phyloP scores from a whole-genome alignment of 2,797 vertebrate species.

The Coregonus sp. region DNA sequence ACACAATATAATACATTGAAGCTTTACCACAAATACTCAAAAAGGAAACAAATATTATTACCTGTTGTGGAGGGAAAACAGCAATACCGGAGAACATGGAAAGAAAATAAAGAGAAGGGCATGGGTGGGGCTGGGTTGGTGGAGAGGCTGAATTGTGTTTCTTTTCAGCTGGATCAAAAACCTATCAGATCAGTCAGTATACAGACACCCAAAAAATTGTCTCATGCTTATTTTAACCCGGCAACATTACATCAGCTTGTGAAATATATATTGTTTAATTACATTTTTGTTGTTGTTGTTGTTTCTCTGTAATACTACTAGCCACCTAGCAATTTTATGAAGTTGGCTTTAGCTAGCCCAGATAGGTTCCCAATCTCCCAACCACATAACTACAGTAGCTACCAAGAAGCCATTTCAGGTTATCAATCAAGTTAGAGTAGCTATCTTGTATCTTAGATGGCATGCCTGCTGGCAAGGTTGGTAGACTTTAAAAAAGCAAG shows the following conservation, averaged over 20 bases:
- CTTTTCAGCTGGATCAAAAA: background rate
- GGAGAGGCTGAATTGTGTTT: background rate
- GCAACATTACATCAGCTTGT: background rate
- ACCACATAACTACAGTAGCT: too few species aligned
- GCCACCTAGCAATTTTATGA: too few species aligned
- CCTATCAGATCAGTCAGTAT: background rate
- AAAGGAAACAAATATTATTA: background rate
- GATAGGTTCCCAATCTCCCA: too few species aligned
- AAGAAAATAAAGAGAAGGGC: conserved; percentile 16
- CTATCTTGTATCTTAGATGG: too few species aligned
- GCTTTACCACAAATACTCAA: background rate
- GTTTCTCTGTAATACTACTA: background rate
- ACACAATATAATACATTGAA: too few species aligned
- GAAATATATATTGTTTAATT: background rate
- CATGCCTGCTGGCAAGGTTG: too few species aligned
- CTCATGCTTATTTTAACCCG: background rate
- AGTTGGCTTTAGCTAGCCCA: too few species aligned
- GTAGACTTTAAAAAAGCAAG: too few species aligned
- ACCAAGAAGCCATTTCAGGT: too few species aligned
- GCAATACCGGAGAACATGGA: background rate
- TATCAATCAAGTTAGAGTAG: too few species aligned
- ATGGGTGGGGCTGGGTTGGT: background rate
- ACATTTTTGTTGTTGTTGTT: background rate
- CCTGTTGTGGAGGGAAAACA: background rate
- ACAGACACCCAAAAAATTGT: background rate